Evolutionary conservation across 2,888 invertebrate species (phyloP).

Genomic region (Villa cingulata): DNA sequence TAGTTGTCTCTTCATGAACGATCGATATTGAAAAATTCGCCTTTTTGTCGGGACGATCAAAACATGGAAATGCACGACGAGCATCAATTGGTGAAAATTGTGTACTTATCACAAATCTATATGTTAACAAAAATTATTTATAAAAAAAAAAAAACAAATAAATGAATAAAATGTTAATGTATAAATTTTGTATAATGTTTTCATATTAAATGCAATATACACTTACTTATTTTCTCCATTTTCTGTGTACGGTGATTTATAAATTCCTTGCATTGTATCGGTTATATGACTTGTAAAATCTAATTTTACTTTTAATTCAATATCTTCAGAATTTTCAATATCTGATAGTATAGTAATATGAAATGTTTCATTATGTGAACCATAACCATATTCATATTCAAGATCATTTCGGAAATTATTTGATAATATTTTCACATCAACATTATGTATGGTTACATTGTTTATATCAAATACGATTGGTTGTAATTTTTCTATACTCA

Average conservation of each 20-base stretch:
- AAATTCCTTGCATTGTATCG: conserved; percentile 42
- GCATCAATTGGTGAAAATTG: conserved; percentile 72
- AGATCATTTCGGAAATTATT: conserved; percentile 13
- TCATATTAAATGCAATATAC: neutral
- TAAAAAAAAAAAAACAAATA: neutral
- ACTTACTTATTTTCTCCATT: conserved; percentile 34
- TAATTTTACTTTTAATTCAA: conserved; percentile 36
- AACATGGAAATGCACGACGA: conserved; percentile 72
- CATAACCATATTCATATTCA: conserved; percentile 30
- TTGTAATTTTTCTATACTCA: conserved; percentile 22
- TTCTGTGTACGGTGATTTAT: conserved; percentile 39
- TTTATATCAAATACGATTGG: conserved; percentile 34
- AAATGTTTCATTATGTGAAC: conserved; percentile 28
- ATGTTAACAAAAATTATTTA: no score
- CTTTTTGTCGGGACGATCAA: conserved; percentile 74
- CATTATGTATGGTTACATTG: conserved; percentile 31
- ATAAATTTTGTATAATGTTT: neutral
- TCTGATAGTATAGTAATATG: conserved; percentile 20
- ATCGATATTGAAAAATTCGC: conserved; percentile 60
- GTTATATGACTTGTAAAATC: conserved; percentile 41
- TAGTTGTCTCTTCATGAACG: conserved; percentile 39
- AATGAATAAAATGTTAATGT: neutral
- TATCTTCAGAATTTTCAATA: conserved; percentile 4
- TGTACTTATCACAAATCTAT: conserved; percentile 62
- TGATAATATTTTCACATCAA: conserved; percentile 21